Evolutionary conservation across 2,888 invertebrate species (phyloP).

Genomic region (Cataglyphis livida): DNA sequence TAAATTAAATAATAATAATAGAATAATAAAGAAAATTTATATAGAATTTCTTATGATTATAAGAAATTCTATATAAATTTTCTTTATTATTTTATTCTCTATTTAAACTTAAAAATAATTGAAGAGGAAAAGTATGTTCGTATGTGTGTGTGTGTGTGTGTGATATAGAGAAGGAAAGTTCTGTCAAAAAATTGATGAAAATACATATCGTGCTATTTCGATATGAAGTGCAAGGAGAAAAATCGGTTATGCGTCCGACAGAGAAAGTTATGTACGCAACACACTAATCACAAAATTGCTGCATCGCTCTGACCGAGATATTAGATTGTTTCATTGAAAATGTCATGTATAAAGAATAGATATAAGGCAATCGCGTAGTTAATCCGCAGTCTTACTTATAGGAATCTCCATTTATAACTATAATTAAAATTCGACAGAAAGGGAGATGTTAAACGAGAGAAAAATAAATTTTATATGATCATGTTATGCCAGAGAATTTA

Average conservation of each 20-base stretch:
- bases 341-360: not conserved
- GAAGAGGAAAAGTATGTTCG: not conserved
- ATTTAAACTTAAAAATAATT: not conserved
- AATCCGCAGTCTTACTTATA: not conserved
- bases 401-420: not conserved
- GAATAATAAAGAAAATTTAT: no score
- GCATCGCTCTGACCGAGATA: constrained; percentile 10
- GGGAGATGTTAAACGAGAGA: not conserved
- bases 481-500: not conserved
- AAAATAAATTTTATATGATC: not conserved
- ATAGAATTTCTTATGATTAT: no score
- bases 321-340: not conserved
- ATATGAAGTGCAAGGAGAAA: constrained; percentile 33
- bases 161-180: not conserved
- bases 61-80: not conserved
- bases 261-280: constrained; percentile 16
- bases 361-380: not conserved
- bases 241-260: constrained; percentile 33
- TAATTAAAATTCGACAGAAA: not conserved
- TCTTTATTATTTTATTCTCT: not conserved
- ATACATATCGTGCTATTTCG: not conserved
- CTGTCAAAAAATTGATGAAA: not conserved
- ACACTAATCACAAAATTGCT: constrained; percentile 21
- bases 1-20: no score
- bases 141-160: no score